A percentile compares a stretch with the other conserved stretches of the same genome.
Evolutionary conservation across 2,113 vertebrate genomes (phyloP).

Genomic region (Pomatostomus ruficeps): DNA sequence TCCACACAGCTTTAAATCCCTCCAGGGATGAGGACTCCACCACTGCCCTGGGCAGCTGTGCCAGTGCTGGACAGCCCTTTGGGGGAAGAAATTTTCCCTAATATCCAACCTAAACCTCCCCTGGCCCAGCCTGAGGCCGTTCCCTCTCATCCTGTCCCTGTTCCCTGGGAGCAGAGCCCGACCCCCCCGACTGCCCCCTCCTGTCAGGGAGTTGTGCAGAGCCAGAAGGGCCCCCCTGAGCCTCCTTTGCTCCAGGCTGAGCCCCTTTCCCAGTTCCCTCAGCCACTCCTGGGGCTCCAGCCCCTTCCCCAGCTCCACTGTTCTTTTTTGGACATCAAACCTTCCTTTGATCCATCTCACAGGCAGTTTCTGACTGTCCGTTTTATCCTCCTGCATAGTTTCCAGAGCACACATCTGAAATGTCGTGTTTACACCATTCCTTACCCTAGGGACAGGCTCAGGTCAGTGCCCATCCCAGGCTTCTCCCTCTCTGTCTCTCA

Average conservation of each 20-base stretch:
- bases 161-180: no score
- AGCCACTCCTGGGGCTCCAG: accelerated
- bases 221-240: no score
- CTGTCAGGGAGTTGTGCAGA: no score
- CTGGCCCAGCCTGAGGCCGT: accelerated
- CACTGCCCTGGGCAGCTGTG: neutral
- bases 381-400: neutral
- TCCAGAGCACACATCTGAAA: neutral
- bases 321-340: neutral
- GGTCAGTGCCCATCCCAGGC: neutral
- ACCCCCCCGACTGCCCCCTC: accelerated
- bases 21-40: neutral
- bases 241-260: no score
- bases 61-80: neutral
- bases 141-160: neutral
- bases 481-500: neutral
- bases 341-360: neutral
- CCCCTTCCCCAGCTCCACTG: neutral
- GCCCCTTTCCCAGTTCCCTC: no score
- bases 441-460: neutral
- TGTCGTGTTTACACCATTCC: neutral
- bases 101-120: neutral
- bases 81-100: neutral
- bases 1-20: neutral
- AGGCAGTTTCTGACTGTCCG: neutral